Evolutionary conservation across 92 coral and sea anemone genomes (phyloP), one percentile per base, ranked within the genome.

Genomic region (Epizoanthus illoricatus): DNA sequence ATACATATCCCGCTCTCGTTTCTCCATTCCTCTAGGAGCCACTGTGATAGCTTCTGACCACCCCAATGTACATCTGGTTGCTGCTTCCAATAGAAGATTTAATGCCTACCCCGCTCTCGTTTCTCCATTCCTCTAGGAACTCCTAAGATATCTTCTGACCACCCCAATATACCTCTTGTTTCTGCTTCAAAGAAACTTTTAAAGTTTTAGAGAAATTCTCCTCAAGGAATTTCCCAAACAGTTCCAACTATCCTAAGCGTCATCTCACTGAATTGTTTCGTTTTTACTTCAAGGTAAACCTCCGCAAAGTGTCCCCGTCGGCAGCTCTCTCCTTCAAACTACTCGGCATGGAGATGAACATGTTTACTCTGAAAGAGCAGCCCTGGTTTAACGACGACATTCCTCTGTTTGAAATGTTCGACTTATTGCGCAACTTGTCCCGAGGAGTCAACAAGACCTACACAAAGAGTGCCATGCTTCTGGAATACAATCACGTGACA

Each of bases 331-430:
- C 91, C 36, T 17, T 90, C n/a, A 90, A 88, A 72, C 79, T 90
- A 39, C 76, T 90, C 71, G 91, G 91, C 43, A 85, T 61, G 62
- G 94, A 90, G 7, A 80, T 90, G 20, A 73, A 81, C 85, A 71
- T 90, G 45, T 81, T 88, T 58, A 80, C 91, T 56, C 65, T 88
- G 62, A 85, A 88, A 49, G 91, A 88, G 33, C 65, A 88, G 6
- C 15, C 72, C 68, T 90, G 94, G 94, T 80, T 90, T 18, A 80
- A 76, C 58, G 91, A 88, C 21, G 91, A 87, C 52, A 75, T 90
- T n/a, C 93, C 93, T 2, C 74, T 90, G 28, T 83, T 81, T 54
- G 91, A 90, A 55, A 68, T 85, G 18, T 67, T 90, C 13, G 87
- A 90, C 0, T 7, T 62, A 3, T 55, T 90, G 3, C 85, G 79